A percentile compares a stretch with the other conserved stretches of the same genome.
Conservation (phyloP, 2,797 vertebrate genomes). For the Girardinus metallicus region DNA sequence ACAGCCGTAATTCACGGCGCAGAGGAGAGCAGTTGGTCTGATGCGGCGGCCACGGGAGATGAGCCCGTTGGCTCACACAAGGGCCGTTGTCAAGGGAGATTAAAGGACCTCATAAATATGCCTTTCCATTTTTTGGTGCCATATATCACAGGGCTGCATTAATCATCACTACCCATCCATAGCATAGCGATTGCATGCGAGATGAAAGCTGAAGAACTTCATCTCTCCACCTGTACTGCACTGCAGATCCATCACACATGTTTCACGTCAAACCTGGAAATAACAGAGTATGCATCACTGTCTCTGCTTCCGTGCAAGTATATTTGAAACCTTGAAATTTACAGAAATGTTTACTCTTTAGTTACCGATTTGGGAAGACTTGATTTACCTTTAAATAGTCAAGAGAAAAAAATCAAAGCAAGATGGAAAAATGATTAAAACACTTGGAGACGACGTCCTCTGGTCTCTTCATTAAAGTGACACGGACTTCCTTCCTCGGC, state of each 20-base stretch:
- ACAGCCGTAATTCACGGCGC: slow-evolving; percentile 65
- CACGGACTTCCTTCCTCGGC: slow-evolving; percentile 49
- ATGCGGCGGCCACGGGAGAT: slow-evolving; percentile 66
- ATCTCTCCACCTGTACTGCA: slow-evolving; percentile 62
- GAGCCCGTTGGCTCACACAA: slow-evolving; percentile 62
- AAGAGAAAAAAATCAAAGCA: slow-evolving; percentile 15
- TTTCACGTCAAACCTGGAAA: slow-evolving; percentile 59
- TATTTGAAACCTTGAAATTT: neutral
- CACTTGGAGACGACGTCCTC: slow-evolving; percentile 37
- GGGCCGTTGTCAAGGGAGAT: slow-evolving; percentile 74
- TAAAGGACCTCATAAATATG: slow-evolving; percentile 77
- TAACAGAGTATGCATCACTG: slow-evolving; percentile 9
- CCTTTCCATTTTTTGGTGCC: slow-evolving; percentile 54
- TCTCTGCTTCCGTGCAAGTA: neutral
- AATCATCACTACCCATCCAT: slow-evolving; percentile 66
- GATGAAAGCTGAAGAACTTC: slow-evolving; percentile 62
- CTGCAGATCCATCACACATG: slow-evolving; percentile 50
- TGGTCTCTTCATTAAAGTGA: slow-evolving; percentile 66
- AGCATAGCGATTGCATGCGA: slow-evolving; percentile 66
- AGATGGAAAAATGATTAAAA: slow-evolving; percentile 17
- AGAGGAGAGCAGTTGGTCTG: slow-evolving; percentile 58
- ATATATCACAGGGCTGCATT: slow-evolving; percentile 65
- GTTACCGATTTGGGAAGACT: slow-evolving; percentile 1
- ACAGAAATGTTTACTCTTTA: neutral
- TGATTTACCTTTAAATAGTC: neutral